Evolutionary conservation across 2,888 invertebrate species (phyloP), one percentile per base, ranked within the genome.

Genomic region (Erpobdella octoculata): DNA sequence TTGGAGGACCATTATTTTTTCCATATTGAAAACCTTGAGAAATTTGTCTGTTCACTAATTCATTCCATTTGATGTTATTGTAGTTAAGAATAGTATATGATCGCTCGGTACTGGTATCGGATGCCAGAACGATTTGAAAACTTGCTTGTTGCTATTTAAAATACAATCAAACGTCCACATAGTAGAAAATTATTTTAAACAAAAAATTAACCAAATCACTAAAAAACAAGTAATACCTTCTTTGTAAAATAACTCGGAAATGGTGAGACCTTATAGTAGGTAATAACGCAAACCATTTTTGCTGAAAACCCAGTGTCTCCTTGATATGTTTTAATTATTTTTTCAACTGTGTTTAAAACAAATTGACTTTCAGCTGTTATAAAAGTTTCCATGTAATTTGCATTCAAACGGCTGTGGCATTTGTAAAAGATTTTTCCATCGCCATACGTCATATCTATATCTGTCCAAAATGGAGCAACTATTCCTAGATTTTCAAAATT

Each of bases 71-170:
- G 46, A 68, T 62, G 21, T 72, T 41, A 12, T 68, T 38, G 68
- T 68, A 72, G 72, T 72, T 72, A 31, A 35, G 68, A n/a, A 72
- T 28, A 9, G 37, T 46, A 35, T 72, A 72, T n/a, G 31, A 58
- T 5, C 68, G 33, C 6, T 67, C 35, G 31, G 53, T 31, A 3
- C 25, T 53, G 38, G 35, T 31, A 25, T 72, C 72, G 31, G 58
- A 48, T 6, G 59, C 68, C 33, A 72, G 46, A n/a, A 65, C 61
- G 33, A 72, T 38, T 33, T 72, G 72, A 28, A 72, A 72, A 37
- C 37, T 65, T n/a, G 68, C 68, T 37, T 21, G 67, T 61, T 72
- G 28, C 18, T 59, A 59, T 21, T 0, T n/a, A 61, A 37, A n/a
- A n/a, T n/a, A n/a, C n/a, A n/a, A n/a, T n/a, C n/a, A n/a, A n/a